Conservation (phyloP, 2,113 vertebrate genomes). For the Coptodon bakossiorum region DNA sequence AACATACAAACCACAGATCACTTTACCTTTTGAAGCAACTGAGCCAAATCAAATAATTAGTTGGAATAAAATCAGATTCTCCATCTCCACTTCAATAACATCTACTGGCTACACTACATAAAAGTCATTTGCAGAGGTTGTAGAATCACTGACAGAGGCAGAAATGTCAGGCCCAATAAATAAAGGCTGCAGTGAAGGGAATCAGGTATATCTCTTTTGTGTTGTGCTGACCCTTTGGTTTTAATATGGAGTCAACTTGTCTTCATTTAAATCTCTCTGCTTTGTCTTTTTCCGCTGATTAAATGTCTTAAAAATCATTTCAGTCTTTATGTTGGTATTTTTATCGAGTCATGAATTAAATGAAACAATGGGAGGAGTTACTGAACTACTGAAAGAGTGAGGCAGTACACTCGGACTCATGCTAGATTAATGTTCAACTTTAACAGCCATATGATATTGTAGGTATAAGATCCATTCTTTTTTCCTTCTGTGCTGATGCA, state of each 20-base stretch:
- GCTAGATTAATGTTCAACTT: not conserved
- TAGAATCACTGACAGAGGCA: not conserved
- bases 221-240: not conserved
- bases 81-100: slow-evolving; percentile 2
- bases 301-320: not conserved
- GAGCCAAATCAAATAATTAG: slow-evolving; percentile 33
- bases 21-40: slow-evolving; percentile 15
- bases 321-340: not conserved
- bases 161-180: not conserved
- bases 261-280: not conserved
- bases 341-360: not conserved
- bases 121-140: not conserved
- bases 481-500: not conserved
- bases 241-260: not conserved
- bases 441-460: not conserved
- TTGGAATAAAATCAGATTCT: slow-evolving; percentile 11
- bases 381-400: not conserved
- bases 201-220: not conserved
- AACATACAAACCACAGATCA: slow-evolving; percentile 12
- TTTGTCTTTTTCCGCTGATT: not conserved
- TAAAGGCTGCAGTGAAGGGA: not conserved
- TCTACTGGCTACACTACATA: not conserved
- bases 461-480: not conserved
- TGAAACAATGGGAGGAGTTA: not conserved
- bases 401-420: not conserved